These are phyloP conservation scores for Drosophila dunni DNA, from an alignment of 1,140 invertebrate genomes.

Conservation along the genomic window DNA sequence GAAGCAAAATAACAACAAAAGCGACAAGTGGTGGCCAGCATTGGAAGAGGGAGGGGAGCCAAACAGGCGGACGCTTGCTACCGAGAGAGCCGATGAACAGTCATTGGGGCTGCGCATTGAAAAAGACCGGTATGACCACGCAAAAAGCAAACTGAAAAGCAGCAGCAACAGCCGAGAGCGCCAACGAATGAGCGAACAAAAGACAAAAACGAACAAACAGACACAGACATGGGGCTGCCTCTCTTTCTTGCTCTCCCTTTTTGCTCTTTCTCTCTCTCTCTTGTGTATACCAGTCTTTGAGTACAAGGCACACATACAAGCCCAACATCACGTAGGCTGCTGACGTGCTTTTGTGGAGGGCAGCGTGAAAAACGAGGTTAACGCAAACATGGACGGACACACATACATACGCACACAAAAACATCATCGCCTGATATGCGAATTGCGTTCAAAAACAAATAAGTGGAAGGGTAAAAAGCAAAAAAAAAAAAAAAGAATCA, in stretches of 20 bases:
- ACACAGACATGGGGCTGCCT: constrained; percentile 8
- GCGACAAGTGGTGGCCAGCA: constrained; percentile 59
- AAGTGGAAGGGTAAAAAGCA: constrained; percentile 64
- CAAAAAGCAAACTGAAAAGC: constrained; percentile 46
- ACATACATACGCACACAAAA: constrained; percentile 30
- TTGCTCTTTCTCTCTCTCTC: constrained; percentile 14
- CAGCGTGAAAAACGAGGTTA: constrained; percentile 60
- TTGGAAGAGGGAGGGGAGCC: constrained; percentile 1
- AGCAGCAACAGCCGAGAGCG: constrained; percentile 30
- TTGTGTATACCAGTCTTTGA: constrained; percentile 26
- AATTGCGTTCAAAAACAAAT: constrained; percentile 68
- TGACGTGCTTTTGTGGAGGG: constrained; percentile 52
- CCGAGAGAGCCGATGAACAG: constrained; percentile 21
- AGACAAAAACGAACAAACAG: constrained; percentile 46
- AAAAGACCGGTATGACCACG: constrained; percentile 75
- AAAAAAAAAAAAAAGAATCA: constrained; percentile 42
- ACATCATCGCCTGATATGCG: constrained; percentile 71
- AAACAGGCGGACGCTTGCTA: constrained; percentile 12
- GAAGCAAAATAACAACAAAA: constrained; percentile 71
- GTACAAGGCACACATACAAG: constrained; percentile 39
- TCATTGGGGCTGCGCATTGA: constrained; percentile 48
- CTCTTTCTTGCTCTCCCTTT: background rate
- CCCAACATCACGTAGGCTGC: constrained; percentile 66
- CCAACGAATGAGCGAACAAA: constrained; percentile 45
- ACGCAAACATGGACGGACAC: constrained; percentile 38